Evolutionary conservation across 2,113 vertebrate genomes (phyloP).

Genomic region (Colinus virginianus): DNA sequence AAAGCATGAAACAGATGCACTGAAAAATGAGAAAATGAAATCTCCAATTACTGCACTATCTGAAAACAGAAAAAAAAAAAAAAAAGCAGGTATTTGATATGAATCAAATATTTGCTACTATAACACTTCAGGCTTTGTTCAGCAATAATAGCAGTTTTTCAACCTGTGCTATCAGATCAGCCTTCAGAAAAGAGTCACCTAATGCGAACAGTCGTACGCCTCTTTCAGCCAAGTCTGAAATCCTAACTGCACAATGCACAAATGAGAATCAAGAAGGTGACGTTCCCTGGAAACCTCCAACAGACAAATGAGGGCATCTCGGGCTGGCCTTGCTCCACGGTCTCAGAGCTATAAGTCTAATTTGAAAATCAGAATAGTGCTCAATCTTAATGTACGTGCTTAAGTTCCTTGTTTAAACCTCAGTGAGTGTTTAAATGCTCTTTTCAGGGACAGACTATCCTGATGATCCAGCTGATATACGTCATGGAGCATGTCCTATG

Average conservation of each 20-base stretch:
- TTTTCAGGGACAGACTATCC: neutral
- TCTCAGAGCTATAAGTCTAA: neutral
- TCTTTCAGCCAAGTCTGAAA: neutral
- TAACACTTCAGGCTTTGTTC: neutral
- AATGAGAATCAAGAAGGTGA: neutral
- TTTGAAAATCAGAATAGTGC: neutral
- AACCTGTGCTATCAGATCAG: rapidly evolving
- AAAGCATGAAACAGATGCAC: neutral
- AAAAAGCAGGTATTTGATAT: neutral
- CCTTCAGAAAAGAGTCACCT: neutral
- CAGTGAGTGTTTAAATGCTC: neutral
- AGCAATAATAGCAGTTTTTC: neutral
- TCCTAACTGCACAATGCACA: neutral
- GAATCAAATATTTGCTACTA: neutral
- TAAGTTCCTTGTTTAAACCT: neutral
- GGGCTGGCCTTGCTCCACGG: rapidly evolving
- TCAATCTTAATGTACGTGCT: neutral
- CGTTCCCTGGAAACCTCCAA: neutral
- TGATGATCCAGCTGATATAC: slow-evolving; percentile 17
- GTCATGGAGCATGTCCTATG: neutral
- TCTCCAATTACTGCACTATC: neutral
- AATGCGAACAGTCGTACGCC: neutral
- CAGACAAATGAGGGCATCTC: rapidly evolving
- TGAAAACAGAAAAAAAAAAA: neutral
- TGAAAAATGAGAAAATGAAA: neutral